Base-by-base conservation (phyloP, 2,888 invertebrate species). In the Oscheius sp. region DNA sequence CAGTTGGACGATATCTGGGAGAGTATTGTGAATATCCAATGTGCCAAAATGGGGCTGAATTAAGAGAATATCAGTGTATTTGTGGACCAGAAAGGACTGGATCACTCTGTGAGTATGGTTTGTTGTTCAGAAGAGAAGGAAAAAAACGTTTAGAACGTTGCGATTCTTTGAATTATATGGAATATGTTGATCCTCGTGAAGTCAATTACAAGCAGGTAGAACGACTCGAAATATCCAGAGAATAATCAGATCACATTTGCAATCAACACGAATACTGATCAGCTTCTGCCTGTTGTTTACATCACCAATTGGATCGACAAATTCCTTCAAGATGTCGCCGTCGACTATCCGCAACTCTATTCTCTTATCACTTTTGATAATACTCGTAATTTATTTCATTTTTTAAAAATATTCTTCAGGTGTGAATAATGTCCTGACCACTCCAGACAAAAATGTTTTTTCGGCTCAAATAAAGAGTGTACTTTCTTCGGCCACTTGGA, bases 361-460 rank as follows among this genome's bases (percentile, higher is more conserved):
- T 70, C 76, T 17, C 63, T 80, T 15, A 57, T 80, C 39, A 74
- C 73, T 31, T 80, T 74, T 69, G 74, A 80, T 53, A 75, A 77
- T 27, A 23, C 6, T 6, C 31, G 63, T 63, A 8, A 4, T 25
- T 45, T 33, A 8, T 4, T 52, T 12, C 5, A 48, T 3, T 27
- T 10, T n/a, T 4, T 52, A 1, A n/a, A 27, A 27, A 12, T 2
- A 52, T 48, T 42, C n/a, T 6, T 12, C 25, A 34, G 61, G 12
- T 45, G 45, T 61, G n/a, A 42, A 20, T 29, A n/a, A 42, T 12
- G 57, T 57, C 20, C 37, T 39, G 2, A 57, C 37, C 20, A 57
- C 57, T 8, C 10, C 34, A 2, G 39, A 37, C 39, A 25, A 57
- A 10, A 39, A 57, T 20, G 34, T 15, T 12, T 57, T 57, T n/a